Base-by-base conservation (phyloP, 2,797 vertebrate species). In the Xenentodon cancila region DNA sequence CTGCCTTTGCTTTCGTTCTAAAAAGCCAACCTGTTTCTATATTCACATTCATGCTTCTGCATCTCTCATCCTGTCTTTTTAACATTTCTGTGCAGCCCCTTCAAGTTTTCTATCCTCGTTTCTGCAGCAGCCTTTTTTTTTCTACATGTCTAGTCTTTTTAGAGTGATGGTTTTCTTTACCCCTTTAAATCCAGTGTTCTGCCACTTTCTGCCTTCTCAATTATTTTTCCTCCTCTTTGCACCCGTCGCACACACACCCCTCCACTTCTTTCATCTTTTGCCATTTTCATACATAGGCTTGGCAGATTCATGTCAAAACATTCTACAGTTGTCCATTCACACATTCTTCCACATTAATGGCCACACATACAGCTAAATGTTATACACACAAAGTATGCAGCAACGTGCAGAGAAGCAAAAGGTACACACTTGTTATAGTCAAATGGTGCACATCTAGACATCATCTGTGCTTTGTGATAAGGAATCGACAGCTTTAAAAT, bases 401-500 rank as follows among this genome's bases (percentile, higher is more conserved):
- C 8, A 21, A 40, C 1, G 13, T 37, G 32, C 37, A 57, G 34
- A 49, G 19, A 37, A 19, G 30, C 18, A 49, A 59, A 49, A 3
- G 20, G 30, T 30, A 6, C 25, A 20, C 53, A 42, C 4, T 55
- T 42, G 53, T 19, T 55, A 20, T 46, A 32, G 2, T 32, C 9
- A 9, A 3, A 25, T 25, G 34, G 34, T 11, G 2, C 12, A 2
- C 34, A 11, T 13, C 4, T 11, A 37, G 34, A 13, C 34, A 37
- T 13, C 5, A 37, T 13, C 11, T 37, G 9, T 37, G 11, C 34
- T 37, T 37, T 37, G 34, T 11, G 34, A 37, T 12, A 3, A 13
- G 37, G 13, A 40, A 40, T 25, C 45, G 43, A 46, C 42, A 25
- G 19, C 25, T 56, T n/a, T 56, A 56, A 56, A 56, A 21, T 56